Percentiles rank a stretch among this genome's conserved stretches.
These are phyloP conservation scores for Stenotaenia linearis DNA, from an alignment of 2,888 invertebrate species.

Conservation along the genomic window DNA sequence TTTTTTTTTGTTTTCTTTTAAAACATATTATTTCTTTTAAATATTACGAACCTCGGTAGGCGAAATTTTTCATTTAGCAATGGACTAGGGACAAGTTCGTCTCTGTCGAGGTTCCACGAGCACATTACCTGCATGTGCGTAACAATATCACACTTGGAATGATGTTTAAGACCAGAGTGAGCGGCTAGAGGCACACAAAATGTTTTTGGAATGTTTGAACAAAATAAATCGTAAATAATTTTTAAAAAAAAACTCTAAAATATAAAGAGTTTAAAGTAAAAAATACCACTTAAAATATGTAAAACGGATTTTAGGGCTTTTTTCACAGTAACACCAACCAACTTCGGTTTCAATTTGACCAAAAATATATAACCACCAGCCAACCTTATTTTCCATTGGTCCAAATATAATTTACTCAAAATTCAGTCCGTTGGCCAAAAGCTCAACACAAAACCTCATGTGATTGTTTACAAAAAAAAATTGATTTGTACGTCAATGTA, in stretches of 20 bases:
- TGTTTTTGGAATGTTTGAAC: conserved; percentile 11
- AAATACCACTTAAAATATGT: background rate
- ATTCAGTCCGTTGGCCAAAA: background rate
- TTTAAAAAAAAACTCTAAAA: background rate
- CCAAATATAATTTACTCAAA: background rate
- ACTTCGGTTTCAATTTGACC: background rate
- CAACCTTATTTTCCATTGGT: background rate
- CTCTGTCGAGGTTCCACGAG: conserved; percentile 16
- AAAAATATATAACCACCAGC: background rate
- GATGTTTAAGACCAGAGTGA: conserved; percentile 26
- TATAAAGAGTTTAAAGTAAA: background rate
- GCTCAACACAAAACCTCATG: background rate
- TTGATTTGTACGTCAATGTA: conserved; percentile 10
- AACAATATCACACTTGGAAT: conserved; percentile 26
- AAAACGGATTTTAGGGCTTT: background rate
- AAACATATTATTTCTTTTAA: background rate
- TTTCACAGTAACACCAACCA: background rate
- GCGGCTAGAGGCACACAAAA: conserved; percentile 24
- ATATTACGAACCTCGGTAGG: conserved; percentile 26
- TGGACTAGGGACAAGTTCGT: conserved; percentile 24
- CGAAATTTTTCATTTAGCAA: conserved; percentile 13
- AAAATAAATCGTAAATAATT: conserved; percentile 8
- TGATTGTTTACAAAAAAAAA: background rate
- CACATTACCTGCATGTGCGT: conserved; percentile 30
- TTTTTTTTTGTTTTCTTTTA: background rate